Base-by-base conservation (phyloP, 2,797 vertebrate species). In the Poecilia velifera region DNA sequence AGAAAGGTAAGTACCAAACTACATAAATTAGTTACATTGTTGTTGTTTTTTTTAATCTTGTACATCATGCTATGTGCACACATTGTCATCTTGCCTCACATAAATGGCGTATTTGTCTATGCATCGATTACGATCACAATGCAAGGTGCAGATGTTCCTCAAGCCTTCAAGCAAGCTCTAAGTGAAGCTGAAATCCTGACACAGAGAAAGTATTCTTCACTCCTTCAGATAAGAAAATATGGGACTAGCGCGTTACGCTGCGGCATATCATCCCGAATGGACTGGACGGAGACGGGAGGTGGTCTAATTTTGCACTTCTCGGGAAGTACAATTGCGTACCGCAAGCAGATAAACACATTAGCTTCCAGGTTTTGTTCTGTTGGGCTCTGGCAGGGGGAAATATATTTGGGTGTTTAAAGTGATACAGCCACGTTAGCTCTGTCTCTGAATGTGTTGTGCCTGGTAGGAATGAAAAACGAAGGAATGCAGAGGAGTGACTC, bases 301-400 rank as follows among this genome's bases (percentile, higher is more conserved):
- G 80, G 82, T 83, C 89, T 91, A 90, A 90, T 89, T 93, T 87
- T 89, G 87, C 79, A 83, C 87, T 87, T 90, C 81, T 59, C 46
- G 89, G 92, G 92, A 95, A 95, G 90, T 75, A 41, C 88, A 85
- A 92, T 92, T 92, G 94, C 93, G 95, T 94, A 93, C 95, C 94
- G 76, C 90, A 51, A 7, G 81, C 86, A 88, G 84, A 76, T 89
- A 94, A 95, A 95, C 92, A 92, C 18, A 87, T 82, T 59, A 76
- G 87, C 92, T 96, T 96, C 95, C 95, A 91, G 92, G 90, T 94
- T 96, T 95, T 95, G 95, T 96, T 93, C 89, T 86, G 68, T 78
- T 84, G 31, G 76, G 76, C 83, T 87, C 41, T 78, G 79, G 66
- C 77, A 45, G 72, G 83, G 73, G 82, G 85, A 43, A 41, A 66